Base-by-base conservation (phyloP, 2,113 vertebrate genomes). In the Dasyprocta punctata region DNA sequence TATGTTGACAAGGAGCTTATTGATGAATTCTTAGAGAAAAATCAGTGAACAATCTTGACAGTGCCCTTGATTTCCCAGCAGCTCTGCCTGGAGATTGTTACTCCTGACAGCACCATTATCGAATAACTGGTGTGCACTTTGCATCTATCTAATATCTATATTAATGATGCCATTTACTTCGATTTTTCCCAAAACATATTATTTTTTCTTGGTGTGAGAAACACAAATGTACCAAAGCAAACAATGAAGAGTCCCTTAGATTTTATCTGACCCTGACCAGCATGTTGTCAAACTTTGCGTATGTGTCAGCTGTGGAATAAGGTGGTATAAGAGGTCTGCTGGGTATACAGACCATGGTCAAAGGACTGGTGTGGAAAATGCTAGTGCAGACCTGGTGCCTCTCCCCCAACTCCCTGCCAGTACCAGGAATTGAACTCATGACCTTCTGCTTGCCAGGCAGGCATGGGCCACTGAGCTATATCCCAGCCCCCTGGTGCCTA, bases 41-140 rank as follows among this genome's bases (percentile, higher is more conserved):
- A 92, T 84, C 49, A n/a, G 0, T 83, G 61, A 82, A 3, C 90
- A 49, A 84, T 47, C 60, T 89, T 86, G 90, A 78, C 28, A 19
- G 69, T 86, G 83, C 91, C 91, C 83, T 95, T 92, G 95, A 85
- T 65, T 75, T 91, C 83, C 60, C 84, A 91, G 86, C 49, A 84
- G 22, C 28, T 90, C 17, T 54, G 26, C 83, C 44, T 63, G 52
- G 81, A 89, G 80, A 58, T 44, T 3, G 28, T 69, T n/a, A 2
- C 36, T 49, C 67, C 56, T 58, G 14, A 4, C 14, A 81, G 22
- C 69, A 89, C 61, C 41, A 58, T 67, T 41, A 65, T 67, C 0
- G 1, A 77, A 19, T 56, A 44, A 30, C 65, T 3, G 56, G 13
- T 26, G 36, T 52, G 7, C 19, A 8, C 13, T 89, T 65, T 89